phyloP scores from a whole-genome alignment of 2,797 vertebrate genomes.

The Enteromius viviparus region DNA sequence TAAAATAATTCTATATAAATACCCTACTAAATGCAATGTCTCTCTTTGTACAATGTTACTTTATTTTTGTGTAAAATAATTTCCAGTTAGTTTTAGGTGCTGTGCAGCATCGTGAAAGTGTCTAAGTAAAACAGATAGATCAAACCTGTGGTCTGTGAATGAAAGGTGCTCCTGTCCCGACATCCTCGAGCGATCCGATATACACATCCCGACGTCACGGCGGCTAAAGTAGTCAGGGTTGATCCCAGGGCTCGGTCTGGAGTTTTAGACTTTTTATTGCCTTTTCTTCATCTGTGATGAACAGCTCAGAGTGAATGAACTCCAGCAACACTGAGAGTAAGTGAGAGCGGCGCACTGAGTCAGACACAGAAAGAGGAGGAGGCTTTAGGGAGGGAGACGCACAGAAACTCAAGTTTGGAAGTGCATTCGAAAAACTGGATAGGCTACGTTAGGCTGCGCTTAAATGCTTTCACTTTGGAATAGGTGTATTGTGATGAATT shows the following conservation, averaged over 20 bases:
- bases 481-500: background rate
- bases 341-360: background rate
- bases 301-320: background rate
- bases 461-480: background rate
- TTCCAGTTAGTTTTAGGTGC: background rate
- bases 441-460: background rate
- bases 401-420: background rate
- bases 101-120: background rate
- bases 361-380: slow-evolving; percentile 32
- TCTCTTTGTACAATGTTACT: background rate
- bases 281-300: background rate
- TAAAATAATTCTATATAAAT: background rate
- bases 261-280: background rate
- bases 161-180: slow-evolving; percentile 61
- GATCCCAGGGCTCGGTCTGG: background rate
- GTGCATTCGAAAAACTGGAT: background rate
- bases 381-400: slow-evolving; percentile 11
- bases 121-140: background rate
- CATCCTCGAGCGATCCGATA: slow-evolving; percentile 61
- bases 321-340: background rate
- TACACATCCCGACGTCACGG: slow-evolving; percentile 25
- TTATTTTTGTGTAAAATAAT: background rate
- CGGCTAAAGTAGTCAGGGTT: background rate
- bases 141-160: slow-evolving; percentile 51
- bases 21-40: too few relatives aligned